phyloP scores from a whole-genome alignment of 2,888 invertebrate genomes.

The Lepidonotus clava region DNA sequence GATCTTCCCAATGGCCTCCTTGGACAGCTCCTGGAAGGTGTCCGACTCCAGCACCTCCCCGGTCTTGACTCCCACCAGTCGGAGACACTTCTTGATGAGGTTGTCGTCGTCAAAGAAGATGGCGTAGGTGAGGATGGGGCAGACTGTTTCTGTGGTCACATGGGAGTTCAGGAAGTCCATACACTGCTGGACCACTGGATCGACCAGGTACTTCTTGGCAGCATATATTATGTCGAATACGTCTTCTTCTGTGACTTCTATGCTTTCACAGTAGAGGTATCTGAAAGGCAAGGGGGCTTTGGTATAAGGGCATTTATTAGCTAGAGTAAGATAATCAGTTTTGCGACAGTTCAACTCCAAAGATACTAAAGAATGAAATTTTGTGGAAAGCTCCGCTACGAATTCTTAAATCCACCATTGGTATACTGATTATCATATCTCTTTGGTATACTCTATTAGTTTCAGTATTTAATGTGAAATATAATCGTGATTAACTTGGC shows the following conservation, averaged over 20 bases:
- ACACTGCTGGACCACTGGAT: neutral
- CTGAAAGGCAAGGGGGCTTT: too few relatives aligned
- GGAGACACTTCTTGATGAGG: neutral
- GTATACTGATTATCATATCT: too few relatives aligned
- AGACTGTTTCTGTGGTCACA: neutral
- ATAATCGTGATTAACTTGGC: too few relatives aligned
- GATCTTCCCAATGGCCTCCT: constrained; percentile 14
- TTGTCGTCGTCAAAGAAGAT: neutral
- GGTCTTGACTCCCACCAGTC: neutral
- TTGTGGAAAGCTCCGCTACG: too few relatives aligned
- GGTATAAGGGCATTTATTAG: too few relatives aligned
- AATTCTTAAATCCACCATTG: too few relatives aligned
- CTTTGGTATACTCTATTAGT: too few relatives aligned
- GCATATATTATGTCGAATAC: constrained; percentile 15
- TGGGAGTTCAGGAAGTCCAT: neutral
- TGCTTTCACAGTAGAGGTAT: constrained; percentile 30
- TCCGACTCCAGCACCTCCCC: neutral
- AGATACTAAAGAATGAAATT: too few relatives aligned
- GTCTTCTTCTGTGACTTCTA: constrained; percentile 15
- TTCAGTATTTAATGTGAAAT: too few relatives aligned
- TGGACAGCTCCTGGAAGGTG: neutral
- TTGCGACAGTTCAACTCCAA: too few relatives aligned
- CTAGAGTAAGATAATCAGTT: too few relatives aligned
- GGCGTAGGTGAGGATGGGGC: constrained; percentile 21
- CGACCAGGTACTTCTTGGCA: constrained; percentile 7